Percentiles rank a stretch among this genome's conserved stretches.
Evolutionary conservation across 2,797 vertebrate genomes (phyloP).

Genomic region (Neoniphon sammara): DNA sequence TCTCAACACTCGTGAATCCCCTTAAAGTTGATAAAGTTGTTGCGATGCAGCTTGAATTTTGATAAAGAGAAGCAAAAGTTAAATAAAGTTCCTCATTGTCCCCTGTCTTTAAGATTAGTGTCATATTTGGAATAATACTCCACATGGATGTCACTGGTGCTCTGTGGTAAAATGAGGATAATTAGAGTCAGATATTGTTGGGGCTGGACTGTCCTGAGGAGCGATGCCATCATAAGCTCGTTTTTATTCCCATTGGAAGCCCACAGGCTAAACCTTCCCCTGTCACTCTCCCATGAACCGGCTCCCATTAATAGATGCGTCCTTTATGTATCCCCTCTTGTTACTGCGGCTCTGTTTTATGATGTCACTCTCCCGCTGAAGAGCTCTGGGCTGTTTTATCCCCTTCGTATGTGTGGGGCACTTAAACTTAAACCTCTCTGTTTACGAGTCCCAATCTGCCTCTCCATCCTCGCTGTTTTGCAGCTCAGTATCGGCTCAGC

Average conservation of each 20-base stretch:
- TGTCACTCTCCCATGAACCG: conserved; percentile 53
- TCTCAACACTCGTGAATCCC: conserved; percentile 5
- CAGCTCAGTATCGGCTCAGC: conserved; percentile 63
- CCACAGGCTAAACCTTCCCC: conserved; percentile 60
- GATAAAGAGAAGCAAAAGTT: conserved; percentile 19
- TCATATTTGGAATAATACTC: conserved; percentile 10
- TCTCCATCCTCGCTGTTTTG: conserved; percentile 69
- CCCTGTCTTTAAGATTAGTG: not conserved
- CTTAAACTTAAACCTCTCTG: conserved; percentile 84
- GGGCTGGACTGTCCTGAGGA: conserved; percentile 42
- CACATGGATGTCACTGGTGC: conserved; percentile 33
- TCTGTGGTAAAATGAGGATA: conserved; percentile 25
- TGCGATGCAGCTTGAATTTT: conserved; percentile 27
- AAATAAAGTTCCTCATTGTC: not conserved
- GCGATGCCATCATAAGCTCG: conserved; percentile 47
- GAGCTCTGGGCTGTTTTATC: conserved; percentile 80
- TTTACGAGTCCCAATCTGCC: conserved; percentile 83
- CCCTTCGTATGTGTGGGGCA: conserved; percentile 75
- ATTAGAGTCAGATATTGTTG: conserved; percentile 50
- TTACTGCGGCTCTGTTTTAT: conserved; percentile 81
- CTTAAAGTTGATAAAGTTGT: conserved; percentile 8
- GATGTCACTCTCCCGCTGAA: conserved; percentile 80
- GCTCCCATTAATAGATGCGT: conserved; percentile 77
- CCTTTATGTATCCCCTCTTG: conserved; percentile 80
- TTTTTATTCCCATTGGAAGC: conserved; percentile 58